phyloP scores from a whole-genome alignment of 2,888 invertebrate genomes.

The Cerastis leucographa region DNA sequence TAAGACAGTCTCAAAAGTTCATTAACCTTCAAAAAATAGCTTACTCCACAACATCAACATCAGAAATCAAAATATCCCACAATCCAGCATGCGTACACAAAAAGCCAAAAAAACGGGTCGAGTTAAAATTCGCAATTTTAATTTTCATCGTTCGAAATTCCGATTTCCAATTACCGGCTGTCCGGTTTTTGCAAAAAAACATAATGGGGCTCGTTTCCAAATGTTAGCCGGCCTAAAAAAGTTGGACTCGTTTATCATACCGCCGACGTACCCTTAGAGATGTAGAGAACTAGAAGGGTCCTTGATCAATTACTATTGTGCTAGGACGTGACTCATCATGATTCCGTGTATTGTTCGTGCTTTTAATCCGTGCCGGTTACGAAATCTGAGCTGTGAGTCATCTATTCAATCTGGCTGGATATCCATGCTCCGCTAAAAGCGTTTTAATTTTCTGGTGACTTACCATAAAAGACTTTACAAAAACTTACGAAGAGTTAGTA shows the following conservation, averaged over 20 bases:
- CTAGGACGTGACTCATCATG: conserved; percentile 24
- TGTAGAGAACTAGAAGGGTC: conserved; percentile 38
- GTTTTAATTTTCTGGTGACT: neutral
- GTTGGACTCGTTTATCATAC: conserved; percentile 61
- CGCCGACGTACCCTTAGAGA: conserved; percentile 19
- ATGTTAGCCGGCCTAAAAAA: conserved; percentile 63
- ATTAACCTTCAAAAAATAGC: conserved; percentile 10
- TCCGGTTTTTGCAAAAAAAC: conserved; percentile 55
- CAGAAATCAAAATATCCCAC: conserved; percentile 14
- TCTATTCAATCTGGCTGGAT: neutral
- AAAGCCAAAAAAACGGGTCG: conserved; percentile 22
- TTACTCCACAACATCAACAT: neutral
- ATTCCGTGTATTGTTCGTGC: neutral
- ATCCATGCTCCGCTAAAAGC: neutral
- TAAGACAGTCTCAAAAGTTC: neutral
- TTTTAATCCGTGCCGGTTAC: neutral
- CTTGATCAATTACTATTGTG: neutral
- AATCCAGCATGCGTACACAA: conserved; percentile 16
- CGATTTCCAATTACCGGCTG: conserved; percentile 63
- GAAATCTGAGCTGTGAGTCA: conserved; percentile 29
- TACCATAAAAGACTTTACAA: neutral
- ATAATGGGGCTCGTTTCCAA: conserved; percentile 62
- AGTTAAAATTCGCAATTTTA: conserved; percentile 58
- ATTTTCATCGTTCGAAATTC: conserved; percentile 60
- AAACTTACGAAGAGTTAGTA: too few species aligned